Conservation (phyloP, 2,888 invertebrate species). For the Sepioteuthis lessoniana region DNA sequence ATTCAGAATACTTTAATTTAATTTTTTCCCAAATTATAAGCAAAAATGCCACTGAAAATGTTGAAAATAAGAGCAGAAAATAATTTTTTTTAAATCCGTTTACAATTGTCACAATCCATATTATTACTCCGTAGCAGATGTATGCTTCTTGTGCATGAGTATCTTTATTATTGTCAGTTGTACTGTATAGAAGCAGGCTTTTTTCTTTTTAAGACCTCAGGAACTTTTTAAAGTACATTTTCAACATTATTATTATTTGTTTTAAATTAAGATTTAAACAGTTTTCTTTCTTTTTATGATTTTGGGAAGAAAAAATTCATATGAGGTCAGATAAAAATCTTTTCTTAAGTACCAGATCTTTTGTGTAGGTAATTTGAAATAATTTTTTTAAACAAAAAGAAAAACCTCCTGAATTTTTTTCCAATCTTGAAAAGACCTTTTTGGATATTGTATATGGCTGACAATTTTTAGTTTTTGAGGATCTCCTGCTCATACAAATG, state of each 20-base stretch:
- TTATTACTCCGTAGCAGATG: background rate
- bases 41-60: background rate
- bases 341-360: background rate
- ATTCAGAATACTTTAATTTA: background rate
- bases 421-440: too few species aligned
- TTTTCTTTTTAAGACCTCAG: background rate
- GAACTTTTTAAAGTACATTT: background rate
- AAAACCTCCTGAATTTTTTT: too few species aligned
- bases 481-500: background rate
- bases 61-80: background rate
- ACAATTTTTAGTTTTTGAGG: background rate
- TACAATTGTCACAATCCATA: slow-evolving; percentile 6
- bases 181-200: slow-evolving; percentile 24
- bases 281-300: background rate
- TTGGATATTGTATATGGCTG: background rate
- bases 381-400: background rate
- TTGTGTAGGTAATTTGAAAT: background rate
- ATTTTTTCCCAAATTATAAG: background rate
- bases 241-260: background rate
- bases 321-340: background rate
- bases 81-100: background rate
- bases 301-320: background rate
- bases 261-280: background rate
- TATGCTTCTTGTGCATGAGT: background rate
- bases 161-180: background rate